Conservation (phyloP, 2,888 invertebrate species). For the Sesia bembeciformis region DNA sequence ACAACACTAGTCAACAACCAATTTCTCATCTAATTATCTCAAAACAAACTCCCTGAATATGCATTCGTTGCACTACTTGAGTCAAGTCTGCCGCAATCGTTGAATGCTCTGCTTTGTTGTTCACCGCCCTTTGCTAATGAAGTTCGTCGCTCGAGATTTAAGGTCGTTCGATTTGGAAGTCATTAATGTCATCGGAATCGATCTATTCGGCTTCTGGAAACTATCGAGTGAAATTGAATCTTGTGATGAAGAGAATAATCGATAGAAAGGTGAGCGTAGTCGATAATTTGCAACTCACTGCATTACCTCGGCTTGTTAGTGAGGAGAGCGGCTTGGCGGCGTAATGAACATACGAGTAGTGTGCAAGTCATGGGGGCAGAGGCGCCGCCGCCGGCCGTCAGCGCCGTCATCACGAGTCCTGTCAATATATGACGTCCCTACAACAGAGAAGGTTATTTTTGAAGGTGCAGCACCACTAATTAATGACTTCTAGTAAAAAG, state of each 20-base stretch:
- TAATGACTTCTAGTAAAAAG: conserved; percentile 59
- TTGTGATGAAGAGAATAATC: background rate
- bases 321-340: conserved; percentile 29
- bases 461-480: conserved; percentile 65
- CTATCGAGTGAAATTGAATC: conserved; percentile 12
- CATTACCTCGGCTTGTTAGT: conserved; percentile 73
- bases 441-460: conserved; percentile 66
- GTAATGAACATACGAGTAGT: conserved; percentile 52
- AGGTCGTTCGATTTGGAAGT: conserved; percentile 47
- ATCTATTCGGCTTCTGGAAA: conserved; percentile 52
- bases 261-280: conserved; percentile 9
- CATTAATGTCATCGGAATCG: conserved; percentile 67
- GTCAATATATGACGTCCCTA: conserved; percentile 62
- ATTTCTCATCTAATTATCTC: conserved; percentile 17
- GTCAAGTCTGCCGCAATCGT: conserved; percentile 33
- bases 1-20: conserved; percentile 1
- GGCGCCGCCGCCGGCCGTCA: conserved; percentile 53
- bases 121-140: conserved; percentile 47
- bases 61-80: conserved; percentile 25
- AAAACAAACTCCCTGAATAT: conserved; percentile 27
- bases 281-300: conserved; percentile 65
- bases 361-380: conserved; percentile 63
- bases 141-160: conserved; percentile 35
- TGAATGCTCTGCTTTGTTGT: conserved; percentile 57
- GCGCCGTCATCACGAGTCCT: conserved; percentile 53